These are phyloP conservation scores for Sorex fumeus DNA, from an alignment of 2,113 vertebrate species.

Conservation along the genomic window DNA sequence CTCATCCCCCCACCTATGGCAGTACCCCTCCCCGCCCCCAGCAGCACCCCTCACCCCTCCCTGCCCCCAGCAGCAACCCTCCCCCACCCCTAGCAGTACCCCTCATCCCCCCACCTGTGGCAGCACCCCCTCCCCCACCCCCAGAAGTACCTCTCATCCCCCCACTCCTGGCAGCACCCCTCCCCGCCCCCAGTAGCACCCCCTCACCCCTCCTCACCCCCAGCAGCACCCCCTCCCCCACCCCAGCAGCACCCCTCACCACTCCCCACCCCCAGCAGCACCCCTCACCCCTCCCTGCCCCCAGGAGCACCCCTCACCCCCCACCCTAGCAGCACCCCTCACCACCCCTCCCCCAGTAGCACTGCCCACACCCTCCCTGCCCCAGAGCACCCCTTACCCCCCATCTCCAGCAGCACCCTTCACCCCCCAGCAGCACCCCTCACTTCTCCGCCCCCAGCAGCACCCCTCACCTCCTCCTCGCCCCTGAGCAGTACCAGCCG, in stretches of 20 bases:
- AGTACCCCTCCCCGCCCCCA: no score
- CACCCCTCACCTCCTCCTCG: slow-evolving; percentile 92
- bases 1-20: no score
- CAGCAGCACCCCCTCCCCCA: slow-evolving; percentile 91
- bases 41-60: slow-evolving; percentile 89
- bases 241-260: slow-evolving; percentile 84
- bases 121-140: slow-evolving; percentile 90
- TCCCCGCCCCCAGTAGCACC: slow-evolving; percentile 90
- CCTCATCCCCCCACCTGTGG: no score
- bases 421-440: not conserved
- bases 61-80: slow-evolving; percentile 83
- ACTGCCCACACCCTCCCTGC: slow-evolving; percentile 94
- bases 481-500: slow-evolving; percentile 90
- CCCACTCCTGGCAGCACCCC: not conserved
- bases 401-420: not conserved
- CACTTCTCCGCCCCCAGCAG: rapidly evolving
- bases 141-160: slow-evolving; percentile 90
- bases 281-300: no score
- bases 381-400: slow-evolving; percentile 85
- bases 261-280: slow-evolving; percentile 92
- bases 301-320: slow-evolving; percentile 88
- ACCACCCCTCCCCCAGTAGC: no score
- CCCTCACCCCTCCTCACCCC: slow-evolving; percentile 92
- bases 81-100: slow-evolving; percentile 91
- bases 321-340: slow-evolving; percentile 4